These are phyloP conservation scores for Lepisosteus oculatus DNA, from an alignment of 2,113 vertebrate genomes.

Conservation along the genomic window DNA sequence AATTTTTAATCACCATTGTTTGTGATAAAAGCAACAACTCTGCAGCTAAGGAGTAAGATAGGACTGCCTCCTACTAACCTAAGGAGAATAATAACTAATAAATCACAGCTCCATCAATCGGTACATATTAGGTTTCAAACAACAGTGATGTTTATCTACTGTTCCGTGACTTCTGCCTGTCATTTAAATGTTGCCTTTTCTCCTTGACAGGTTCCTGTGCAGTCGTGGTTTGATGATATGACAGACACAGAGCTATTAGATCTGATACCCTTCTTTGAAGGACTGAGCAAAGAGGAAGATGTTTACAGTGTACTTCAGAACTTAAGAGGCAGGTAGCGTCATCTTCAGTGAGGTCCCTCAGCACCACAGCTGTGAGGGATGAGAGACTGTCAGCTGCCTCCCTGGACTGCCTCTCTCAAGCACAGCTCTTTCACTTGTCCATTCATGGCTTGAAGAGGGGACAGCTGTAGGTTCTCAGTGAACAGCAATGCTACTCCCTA, in stretches of 20 bases:
- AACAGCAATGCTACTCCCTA: no score
- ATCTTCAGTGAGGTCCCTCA: constrained; percentile 15
- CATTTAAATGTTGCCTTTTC: not conserved
- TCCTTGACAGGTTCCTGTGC: constrained; percentile 83
- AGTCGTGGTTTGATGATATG: constrained; percentile 99
- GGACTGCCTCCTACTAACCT: no score
- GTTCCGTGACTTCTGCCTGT: no score
- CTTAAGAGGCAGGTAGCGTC: constrained; percentile 90
- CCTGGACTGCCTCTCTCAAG: not conserved
- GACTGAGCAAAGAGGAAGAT: constrained; percentile 87
- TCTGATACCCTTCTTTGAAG: constrained; percentile 94
- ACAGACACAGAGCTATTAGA: constrained; percentile 93
- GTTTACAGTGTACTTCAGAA: constrained; percentile 87
- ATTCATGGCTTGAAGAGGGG: not conserved
- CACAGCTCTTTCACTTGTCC: constrained; percentile 24
- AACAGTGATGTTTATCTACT: no score
- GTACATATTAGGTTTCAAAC: no score
- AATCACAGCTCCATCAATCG: no score
- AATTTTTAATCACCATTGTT: no score
- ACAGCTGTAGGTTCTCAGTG: no score
- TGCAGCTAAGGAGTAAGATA: no score
- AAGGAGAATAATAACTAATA: no score
- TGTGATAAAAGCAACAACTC: no score
- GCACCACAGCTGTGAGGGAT: constrained; percentile 10
- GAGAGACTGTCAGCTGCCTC: constrained; percentile 5